A percentile compares a stretch with the other conserved stretches of the same genome.
Conservation (phyloP, 2,113 vertebrate genomes). For the Xyliphius kryptos region DNA sequence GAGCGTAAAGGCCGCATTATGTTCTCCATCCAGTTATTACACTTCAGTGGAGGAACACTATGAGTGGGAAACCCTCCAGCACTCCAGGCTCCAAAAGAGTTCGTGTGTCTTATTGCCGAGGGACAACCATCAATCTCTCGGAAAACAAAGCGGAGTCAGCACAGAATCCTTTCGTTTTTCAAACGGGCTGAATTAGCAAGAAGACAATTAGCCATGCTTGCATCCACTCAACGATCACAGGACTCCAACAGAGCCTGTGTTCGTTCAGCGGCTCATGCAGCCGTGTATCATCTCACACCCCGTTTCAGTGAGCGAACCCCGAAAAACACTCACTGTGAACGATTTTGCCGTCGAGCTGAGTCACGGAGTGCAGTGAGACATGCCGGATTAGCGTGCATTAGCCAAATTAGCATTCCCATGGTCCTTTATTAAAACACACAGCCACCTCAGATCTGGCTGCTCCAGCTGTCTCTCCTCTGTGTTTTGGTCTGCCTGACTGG, state of each 20-base stretch:
- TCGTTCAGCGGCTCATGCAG: neutral
- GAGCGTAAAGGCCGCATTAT: slow-evolving; percentile 35
- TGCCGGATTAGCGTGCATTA: slow-evolving; percentile 36
- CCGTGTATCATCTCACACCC: neutral
- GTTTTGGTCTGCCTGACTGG: slow-evolving; percentile 50
- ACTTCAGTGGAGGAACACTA: slow-evolving; percentile 34
- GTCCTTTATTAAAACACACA: slow-evolving; percentile 27
- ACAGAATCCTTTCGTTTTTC: slow-evolving; percentile 19
- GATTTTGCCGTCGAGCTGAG: slow-evolving; percentile 19
- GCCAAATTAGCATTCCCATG: slow-evolving; percentile 51
- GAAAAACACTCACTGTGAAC: neutral
- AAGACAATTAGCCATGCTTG: slow-evolving; percentile 25
- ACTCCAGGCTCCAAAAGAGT: slow-evolving; percentile 9
- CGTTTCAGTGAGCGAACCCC: neutral
- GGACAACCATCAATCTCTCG: slow-evolving; percentile 22
- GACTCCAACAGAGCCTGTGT: neutral
- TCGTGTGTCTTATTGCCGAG: neutral
- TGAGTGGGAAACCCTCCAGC: slow-evolving; percentile 5
- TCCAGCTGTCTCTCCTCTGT: slow-evolving; percentile 49
- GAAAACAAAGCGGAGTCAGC: slow-evolving; percentile 27
- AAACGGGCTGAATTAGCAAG: slow-evolving; percentile 30
- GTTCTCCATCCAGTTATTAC: slow-evolving; percentile 40
- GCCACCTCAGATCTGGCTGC: slow-evolving; percentile 30
- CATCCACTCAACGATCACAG: slow-evolving; percentile 4
- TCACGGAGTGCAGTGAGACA: slow-evolving; percentile 2